phyloP scores from a whole-genome alignment of 2,113 vertebrate genomes.

The Sinocyclocheilus rhinocerous region DNA sequence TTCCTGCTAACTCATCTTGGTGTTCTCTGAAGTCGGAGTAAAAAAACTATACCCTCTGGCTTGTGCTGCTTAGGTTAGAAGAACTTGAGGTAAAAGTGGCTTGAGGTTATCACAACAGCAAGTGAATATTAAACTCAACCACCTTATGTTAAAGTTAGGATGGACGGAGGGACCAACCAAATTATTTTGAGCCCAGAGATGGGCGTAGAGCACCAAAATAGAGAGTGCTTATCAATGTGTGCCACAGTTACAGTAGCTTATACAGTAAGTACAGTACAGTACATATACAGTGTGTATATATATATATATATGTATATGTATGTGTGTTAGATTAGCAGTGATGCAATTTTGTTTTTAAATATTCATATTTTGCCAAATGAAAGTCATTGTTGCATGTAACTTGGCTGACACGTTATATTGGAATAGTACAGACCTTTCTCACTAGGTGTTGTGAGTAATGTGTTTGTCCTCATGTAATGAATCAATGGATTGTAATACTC shows the following conservation, averaged over 20 bases:
- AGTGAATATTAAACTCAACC: neutral
- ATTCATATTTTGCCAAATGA: neutral
- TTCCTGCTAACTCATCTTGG: slow-evolving; percentile 20
- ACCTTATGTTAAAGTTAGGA: slow-evolving; percentile 12
- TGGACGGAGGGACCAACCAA: neutral
- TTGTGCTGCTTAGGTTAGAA: slow-evolving; percentile 8
- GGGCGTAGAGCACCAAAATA: neutral
- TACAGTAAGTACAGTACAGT: neutral
- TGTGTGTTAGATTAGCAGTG: too few species aligned
- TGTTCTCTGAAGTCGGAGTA: neutral
- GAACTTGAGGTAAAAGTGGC: slow-evolving; percentile 15
- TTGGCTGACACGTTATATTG: too few species aligned
- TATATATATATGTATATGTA: too few species aligned
- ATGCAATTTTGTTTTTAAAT: too few species aligned
- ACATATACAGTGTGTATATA: too few species aligned
- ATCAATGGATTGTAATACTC: neutral
- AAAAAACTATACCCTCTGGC: slow-evolving; percentile 10
- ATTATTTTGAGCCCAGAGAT: slow-evolving; percentile 3
- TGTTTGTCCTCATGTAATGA: neutral
- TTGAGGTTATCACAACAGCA: neutral
- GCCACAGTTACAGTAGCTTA: neutral
- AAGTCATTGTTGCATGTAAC: neutral
- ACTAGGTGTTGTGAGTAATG: neutral
- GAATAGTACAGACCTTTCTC: neutral
- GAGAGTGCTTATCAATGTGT: neutral